These are phyloP conservation scores for Natrix natrix DNA, from an alignment of 2,797 vertebrate species.

Conservation along the genomic window DNA sequence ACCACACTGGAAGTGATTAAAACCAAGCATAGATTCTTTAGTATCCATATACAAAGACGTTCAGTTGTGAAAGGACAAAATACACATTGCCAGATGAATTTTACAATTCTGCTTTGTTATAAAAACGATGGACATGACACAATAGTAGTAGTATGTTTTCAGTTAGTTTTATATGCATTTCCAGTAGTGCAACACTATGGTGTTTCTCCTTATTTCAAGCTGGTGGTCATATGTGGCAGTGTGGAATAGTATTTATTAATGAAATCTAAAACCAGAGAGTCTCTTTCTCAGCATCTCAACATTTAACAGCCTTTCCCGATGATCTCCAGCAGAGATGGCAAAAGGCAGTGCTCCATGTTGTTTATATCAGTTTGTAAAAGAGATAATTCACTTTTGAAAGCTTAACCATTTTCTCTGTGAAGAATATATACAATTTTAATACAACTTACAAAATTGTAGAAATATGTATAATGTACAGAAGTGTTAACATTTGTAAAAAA, in stretches of 20 bases:
- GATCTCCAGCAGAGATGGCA: slow-evolving; percentile 64
- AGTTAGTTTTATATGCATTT: slow-evolving; percentile 66
- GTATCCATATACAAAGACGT: slow-evolving; percentile 52
- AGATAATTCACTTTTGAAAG: slow-evolving; percentile 69
- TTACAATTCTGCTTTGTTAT: slow-evolving; percentile 47
- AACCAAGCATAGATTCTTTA: slow-evolving; percentile 16
- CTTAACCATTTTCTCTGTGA: slow-evolving; percentile 70
- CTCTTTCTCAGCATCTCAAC: slow-evolving; percentile 57
- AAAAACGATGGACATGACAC: slow-evolving; percentile 52
- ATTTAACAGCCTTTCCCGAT: slow-evolving; percentile 63
- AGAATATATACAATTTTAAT: slow-evolving; percentile 70
- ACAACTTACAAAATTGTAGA: slow-evolving; percentile 68
- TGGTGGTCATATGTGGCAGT: slow-evolving; percentile 64
- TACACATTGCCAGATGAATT: slow-evolving; percentile 43
- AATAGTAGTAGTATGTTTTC: slow-evolving; percentile 55
- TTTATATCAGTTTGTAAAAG: slow-evolving; percentile 76
- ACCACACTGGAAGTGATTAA: slow-evolving; percentile 35
- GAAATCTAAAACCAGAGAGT: slow-evolving; percentile 61
- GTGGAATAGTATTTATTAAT: slow-evolving; percentile 67
- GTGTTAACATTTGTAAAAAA: slow-evolving; percentile 78
- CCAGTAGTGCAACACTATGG: slow-evolving; percentile 62
- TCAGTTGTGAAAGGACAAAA: slow-evolving; percentile 37
- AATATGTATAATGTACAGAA: slow-evolving; percentile 75
- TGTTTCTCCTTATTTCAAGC: slow-evolving; percentile 67
- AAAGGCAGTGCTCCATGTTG: slow-evolving; percentile 65